A percentile compares a stretch with the other conserved stretches of the same genome.
phyloP scores from a whole-genome alignment of 2,113 vertebrate species.

The Nerophis lumbriciformis region DNA sequence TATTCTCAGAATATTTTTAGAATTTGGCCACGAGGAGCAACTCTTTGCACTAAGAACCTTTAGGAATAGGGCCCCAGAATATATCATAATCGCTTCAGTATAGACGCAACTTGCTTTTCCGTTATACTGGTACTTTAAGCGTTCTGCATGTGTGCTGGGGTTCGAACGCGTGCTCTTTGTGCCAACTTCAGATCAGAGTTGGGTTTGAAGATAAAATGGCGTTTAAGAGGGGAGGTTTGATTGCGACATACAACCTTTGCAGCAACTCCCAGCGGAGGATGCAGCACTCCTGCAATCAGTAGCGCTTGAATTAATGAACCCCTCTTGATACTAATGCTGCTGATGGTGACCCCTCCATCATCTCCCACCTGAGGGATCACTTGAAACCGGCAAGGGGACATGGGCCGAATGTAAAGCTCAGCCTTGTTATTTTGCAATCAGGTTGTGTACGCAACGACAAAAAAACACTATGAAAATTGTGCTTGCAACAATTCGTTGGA shows the following conservation, averaged over 20 bases:
- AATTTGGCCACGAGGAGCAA: too few relatives aligned
- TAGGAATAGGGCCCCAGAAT: too few relatives aligned
- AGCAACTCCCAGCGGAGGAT: constrained; percentile 17
- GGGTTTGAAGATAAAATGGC: constrained; percentile 19
- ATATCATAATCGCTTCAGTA: too few relatives aligned
- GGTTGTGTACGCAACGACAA: constrained; percentile 5
- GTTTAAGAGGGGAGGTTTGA: constrained; percentile 11
- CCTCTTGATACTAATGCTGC: constrained; percentile 23
- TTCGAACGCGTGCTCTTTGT: background rate
- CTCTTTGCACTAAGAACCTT: too few relatives aligned
- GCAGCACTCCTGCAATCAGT: constrained; percentile 30
- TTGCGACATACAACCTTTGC: constrained; percentile 17
- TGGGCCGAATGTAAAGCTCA: constrained; percentile 22
- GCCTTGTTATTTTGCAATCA: constrained; percentile 3
- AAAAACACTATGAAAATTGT: background rate
- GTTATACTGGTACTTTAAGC: constrained; percentile 23
- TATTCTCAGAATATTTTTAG: too few relatives aligned
- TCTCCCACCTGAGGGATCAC: constrained; percentile 16
- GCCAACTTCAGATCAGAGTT: constrained; percentile 11
- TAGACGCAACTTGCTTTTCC: too few relatives aligned
- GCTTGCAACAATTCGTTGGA: background rate
- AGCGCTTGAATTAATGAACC: constrained; percentile 42
- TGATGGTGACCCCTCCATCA: constrained; percentile 41
- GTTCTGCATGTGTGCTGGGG: constrained; percentile 18
- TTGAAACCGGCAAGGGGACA: constrained; percentile 24